phyloP scores from a whole-genome alignment of 2,113 vertebrate genomes.

The Rhineura floridana region DNA sequence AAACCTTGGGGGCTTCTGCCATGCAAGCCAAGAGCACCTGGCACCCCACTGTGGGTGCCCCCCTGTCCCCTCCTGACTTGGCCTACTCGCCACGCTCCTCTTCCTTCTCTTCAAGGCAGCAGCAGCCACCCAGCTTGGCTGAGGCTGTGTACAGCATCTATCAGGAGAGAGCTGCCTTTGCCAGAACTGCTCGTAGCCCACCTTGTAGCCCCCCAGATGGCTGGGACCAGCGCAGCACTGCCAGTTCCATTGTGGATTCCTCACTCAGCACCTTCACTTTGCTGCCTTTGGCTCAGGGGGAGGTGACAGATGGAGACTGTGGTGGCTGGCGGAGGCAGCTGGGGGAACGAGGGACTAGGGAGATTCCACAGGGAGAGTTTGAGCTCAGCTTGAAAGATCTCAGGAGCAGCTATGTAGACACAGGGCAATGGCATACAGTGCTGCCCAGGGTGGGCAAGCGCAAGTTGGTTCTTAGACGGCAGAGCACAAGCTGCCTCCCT shows the following conservation, averaged over 20 bases:
- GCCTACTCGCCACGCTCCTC: constrained; percentile 63
- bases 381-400: constrained; percentile 73
- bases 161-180: constrained; percentile 74
- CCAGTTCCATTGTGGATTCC: constrained; percentile 87
- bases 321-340: constrained; percentile 58
- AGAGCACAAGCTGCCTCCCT: constrained; percentile 77
- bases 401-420: constrained; percentile 30
- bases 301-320: constrained; percentile 56
- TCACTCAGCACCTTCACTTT: constrained; percentile 89
- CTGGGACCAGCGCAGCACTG: constrained; percentile 71
- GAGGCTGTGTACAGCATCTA: constrained; percentile 93
- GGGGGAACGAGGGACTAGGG: constrained; percentile 62
- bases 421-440: constrained; percentile 37
- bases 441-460: constrained; percentile 54
- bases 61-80: constrained; percentile 73
- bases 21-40: constrained; percentile 83
- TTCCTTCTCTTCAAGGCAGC: constrained; percentile 72
- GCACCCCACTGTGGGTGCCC: constrained; percentile 76
- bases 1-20: constrained; percentile 74
- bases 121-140: constrained; percentile 79
- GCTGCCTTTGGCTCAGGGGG: constrained; percentile 84
- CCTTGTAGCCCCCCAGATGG: constrained; percentile 67
- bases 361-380: constrained; percentile 69
- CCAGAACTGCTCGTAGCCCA: constrained; percentile 43
- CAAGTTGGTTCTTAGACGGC: constrained; percentile 55